phyloP scores from a whole-genome alignment of 2,888 invertebrate species.

The Linnaemya vulpina region DNA sequence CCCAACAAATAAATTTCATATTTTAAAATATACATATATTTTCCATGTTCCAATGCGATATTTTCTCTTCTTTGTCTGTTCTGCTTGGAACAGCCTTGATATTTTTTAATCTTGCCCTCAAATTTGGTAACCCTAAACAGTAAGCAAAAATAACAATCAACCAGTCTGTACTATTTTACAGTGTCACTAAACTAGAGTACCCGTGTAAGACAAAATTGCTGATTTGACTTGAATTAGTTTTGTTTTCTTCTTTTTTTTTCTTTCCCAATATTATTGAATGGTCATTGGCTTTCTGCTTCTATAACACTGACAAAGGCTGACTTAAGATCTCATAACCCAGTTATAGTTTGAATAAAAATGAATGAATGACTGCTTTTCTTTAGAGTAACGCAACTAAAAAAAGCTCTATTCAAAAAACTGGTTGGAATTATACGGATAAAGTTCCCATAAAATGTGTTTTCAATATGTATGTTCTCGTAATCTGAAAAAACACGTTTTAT shows the following conservation, averaged over 20 bases:
- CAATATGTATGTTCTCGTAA: conserved; percentile 20
- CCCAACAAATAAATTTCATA: too few species aligned
- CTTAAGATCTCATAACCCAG: conserved; percentile 64
- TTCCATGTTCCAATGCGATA: too few species aligned
- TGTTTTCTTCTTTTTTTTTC: not conserved
- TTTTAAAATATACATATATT: too few species aligned
- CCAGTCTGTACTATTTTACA: not conserved
- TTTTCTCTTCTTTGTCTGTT: too few species aligned
- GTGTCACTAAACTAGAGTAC: conserved; percentile 29
- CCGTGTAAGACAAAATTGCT: conserved; percentile 3
- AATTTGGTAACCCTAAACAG: not conserved
- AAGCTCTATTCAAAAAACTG: conserved; percentile 37
- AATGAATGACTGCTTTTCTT: conserved; percentile 50
- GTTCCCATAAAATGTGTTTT: conserved; percentile 44
- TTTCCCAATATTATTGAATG: conserved; percentile 19
- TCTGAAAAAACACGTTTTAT: conserved; percentile 45
- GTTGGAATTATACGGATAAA: conserved; percentile 18
- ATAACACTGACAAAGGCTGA: not conserved
- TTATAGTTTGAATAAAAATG: conserved; percentile 44
- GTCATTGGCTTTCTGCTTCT: conserved; percentile 45
- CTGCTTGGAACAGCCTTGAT: too few species aligned
- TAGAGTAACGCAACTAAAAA: conserved; percentile 16
- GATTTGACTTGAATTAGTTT: conserved; percentile 18
- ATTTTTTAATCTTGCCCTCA: not conserved
- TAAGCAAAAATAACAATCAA: not conserved